These are phyloP conservation scores for Lobophora halterata DNA, from an alignment of 2,888 invertebrate genomes.

Conservation along the genomic window DNA sequence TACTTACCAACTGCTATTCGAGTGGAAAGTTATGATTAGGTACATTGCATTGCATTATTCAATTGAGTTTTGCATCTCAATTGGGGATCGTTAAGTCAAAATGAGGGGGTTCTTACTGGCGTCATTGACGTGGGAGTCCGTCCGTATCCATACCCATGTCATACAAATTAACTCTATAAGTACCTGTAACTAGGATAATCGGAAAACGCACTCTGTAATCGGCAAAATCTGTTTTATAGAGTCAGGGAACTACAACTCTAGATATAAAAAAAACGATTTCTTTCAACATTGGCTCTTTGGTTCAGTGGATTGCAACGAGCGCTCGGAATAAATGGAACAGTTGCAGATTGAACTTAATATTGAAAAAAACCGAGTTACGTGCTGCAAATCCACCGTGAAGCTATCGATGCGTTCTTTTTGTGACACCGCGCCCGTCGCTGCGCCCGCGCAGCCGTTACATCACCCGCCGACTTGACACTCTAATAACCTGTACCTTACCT, in stretches of 20 bases:
- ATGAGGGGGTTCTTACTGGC: background rate
- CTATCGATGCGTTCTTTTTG: conserved; percentile 31
- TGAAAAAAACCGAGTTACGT: conserved; percentile 22
- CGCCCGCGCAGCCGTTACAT: too few relatives aligned
- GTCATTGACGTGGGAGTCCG: too few relatives aligned
- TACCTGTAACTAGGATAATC: too few relatives aligned
- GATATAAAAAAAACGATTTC: too few relatives aligned
- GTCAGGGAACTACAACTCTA: too few relatives aligned
- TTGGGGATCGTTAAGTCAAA: conserved; percentile 2
- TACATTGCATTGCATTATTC: conserved; percentile 7
- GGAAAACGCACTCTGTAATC: too few relatives aligned
- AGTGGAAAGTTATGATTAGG: conserved; percentile 9
- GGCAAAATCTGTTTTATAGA: too few relatives aligned
- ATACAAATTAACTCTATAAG: too few relatives aligned
- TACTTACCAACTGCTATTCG: too few relatives aligned
- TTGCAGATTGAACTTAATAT: conserved; percentile 15
- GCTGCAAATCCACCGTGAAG: conserved; percentile 31
- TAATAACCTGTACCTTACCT: conserved; percentile 9
- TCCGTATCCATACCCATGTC: too few relatives aligned
- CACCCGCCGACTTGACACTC: conserved; percentile 31
- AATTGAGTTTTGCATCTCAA: conserved; percentile 15
- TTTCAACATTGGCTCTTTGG: too few relatives aligned
- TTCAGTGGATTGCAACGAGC: too few relatives aligned
- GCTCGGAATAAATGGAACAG: conserved; percentile 9
- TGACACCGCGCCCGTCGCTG: conserved; percentile 31